Base-by-base conservation (phyloP, 2,888 invertebrate genomes). In the Pandemis cinnamomeana region DNA sequence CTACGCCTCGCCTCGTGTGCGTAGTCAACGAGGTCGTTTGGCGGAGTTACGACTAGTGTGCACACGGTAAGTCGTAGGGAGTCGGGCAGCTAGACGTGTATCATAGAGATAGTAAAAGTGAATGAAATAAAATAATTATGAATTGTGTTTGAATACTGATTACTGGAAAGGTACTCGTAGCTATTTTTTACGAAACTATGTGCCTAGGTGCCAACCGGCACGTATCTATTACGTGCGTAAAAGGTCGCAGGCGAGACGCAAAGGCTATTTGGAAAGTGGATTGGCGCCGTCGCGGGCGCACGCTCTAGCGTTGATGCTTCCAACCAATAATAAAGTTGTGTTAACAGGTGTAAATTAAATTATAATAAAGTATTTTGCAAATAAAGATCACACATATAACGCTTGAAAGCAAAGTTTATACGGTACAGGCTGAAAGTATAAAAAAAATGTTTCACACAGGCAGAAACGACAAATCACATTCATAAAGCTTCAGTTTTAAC, bases 221-320 rank as follows among this genome's bases (percentile, higher is more conserved):
- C 86, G 84, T 87, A 83, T 36, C 27, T 36, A 36, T 86, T 67
- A 67, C 86, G 83, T 83, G 88, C 91, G 88, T 90, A 91, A 93
- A 93, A 93, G 93, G 93, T 93, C 93, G 91, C 88, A 89, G 90
- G 88, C 92, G 89, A 93, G 93, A 93, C 93, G 80, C 84, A 89
- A 91, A 93, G 92, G 93, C 91, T 92, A 91, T 91, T 90, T 90
- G 90, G 90, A 93, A 93, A 93, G 93, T 92, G 84, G 92, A 87
- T 82, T 91, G 93, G 93, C 93, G 93, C 93, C 93, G 46, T 42
- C 67, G 68, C 63, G 7, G 41, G 15, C 61, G 60, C 46, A 64
- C 20, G 20, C 5, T 27, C 42, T 58, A 20, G 58, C 27, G 27
- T 58, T 27, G 20, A 58, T 11, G 58, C 27, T 27, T 27, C 11